Base-by-base conservation (phyloP, 2,888 invertebrate genomes). In the Heliconius charithonia region DNA sequence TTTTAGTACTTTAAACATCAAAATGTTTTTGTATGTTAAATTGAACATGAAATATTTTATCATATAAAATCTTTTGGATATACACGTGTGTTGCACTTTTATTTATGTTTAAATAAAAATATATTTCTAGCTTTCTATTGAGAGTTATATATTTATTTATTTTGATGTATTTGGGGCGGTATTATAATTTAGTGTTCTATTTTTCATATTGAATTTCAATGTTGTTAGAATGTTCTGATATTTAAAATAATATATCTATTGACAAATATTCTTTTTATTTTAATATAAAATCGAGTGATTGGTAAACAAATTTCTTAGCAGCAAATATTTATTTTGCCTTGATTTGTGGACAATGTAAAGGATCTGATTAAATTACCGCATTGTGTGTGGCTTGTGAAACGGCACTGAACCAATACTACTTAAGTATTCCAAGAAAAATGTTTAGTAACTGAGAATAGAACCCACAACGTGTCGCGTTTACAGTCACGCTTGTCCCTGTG, bases 1-100 rank as follows among this genome's bases (percentile, higher is more conserved):
- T 29, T 69, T 73, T 63, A 65, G 63, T 65, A 73, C 66, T 63
- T 51, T 13, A 29, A 73, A 73, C 32, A 45, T 66, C 37, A n/a
- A 51, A 73, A 67, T 67, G 62, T 4, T 66, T 65, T 16, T 29
- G 59, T 29, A 71, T 70, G 45, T 37, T 69, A 32, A 59, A 76
- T 41, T 76, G 37, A 25, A 32, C 45, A 51, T 51, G 6, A 51
- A 51, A 45, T 45, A 19, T 45, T 22, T 32, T 32, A 37, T 41
- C 19, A 67, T 25, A 41, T 67, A 16, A 67, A 67, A 67, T 22
- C 3, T 41, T 29, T 59, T 32, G 4, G 41, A 41, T 41, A 67
- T n/a, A 25, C n/a, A 16, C 13, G 6, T 27, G 25, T 63, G 3
- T 51, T 19, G 25, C 4, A 62, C 25, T 13, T 66, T 66, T 22